These are phyloP conservation scores for Coreoperca whiteheadi DNA, from an alignment of 2,113 vertebrate genomes.

Conservation along the genomic window DNA sequence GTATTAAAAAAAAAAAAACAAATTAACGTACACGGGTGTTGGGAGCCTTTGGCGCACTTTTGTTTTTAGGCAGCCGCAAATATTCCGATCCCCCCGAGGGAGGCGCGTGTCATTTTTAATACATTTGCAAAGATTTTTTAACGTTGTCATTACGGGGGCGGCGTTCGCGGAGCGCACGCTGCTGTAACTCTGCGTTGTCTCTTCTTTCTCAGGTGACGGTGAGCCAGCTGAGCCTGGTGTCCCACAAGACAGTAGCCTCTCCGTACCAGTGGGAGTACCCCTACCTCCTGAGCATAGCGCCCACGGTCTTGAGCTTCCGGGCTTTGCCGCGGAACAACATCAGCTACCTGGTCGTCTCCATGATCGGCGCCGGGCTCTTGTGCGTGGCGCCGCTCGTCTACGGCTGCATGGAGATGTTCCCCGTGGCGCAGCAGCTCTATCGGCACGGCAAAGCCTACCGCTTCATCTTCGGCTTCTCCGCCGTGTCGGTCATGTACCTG, in stretches of 20 bases:
- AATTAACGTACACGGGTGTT: too few species aligned
- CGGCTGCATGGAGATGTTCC: constrained; percentile 98
- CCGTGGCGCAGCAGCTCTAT: constrained; percentile 95
- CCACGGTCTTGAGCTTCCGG: constrained; percentile 90
- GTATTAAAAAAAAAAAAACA: too few species aligned
- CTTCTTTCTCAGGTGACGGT: constrained; percentile 86
- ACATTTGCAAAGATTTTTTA: too few species aligned
- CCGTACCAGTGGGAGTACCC: constrained; percentile 98
- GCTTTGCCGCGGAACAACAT: constrained; percentile 97
- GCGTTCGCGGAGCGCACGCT: too few species aligned
- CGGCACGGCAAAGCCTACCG: constrained; percentile 96
- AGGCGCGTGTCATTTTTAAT: too few species aligned
- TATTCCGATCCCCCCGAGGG: too few species aligned
- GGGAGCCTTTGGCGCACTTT: too few species aligned
- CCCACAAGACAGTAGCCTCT: constrained; percentile 91
- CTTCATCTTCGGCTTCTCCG: constrained; percentile 94
- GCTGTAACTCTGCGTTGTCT: neutral
- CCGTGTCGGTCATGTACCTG: constrained; percentile 94
- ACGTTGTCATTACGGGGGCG: too few species aligned
- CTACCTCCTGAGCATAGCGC: constrained; percentile 92
- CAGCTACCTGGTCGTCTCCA: constrained; percentile 97
- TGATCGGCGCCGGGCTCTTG: constrained; percentile 96
- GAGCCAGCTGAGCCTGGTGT: constrained; percentile 91
- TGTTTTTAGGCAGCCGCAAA: too few species aligned
- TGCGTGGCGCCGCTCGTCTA: constrained; percentile 94